Evolutionary conservation across 2,113 vertebrate species (phyloP).

Genomic region (Cochlearius cochlearius): DNA sequence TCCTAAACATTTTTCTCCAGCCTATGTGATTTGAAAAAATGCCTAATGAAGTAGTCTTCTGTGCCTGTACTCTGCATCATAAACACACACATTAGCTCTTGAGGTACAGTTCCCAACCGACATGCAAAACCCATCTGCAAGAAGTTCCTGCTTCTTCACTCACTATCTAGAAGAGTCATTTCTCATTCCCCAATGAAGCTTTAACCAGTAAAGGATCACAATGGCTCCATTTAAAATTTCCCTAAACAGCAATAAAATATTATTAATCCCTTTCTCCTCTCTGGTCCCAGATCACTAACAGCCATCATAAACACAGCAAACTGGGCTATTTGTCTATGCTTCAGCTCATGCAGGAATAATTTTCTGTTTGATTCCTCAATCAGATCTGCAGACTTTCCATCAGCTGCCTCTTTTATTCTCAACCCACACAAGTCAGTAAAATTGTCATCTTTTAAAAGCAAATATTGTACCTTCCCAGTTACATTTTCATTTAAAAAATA

Average conservation of each 20-base stretch:
- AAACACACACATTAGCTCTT: neutral
- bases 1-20: neutral
- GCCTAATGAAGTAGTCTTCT: neutral
- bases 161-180: neutral
- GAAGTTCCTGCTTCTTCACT: neutral
- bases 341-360: constrained; percentile 14
- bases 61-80: neutral
- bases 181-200: neutral
- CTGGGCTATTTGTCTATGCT: neutral
- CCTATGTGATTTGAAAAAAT: neutral
- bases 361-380: constrained; percentile 10
- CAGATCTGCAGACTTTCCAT: neutral
- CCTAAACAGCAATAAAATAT: constrained; percentile 21
- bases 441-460: constrained; percentile 38
- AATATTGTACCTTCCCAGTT: constrained; percentile 45
- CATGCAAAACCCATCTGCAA: neutral
- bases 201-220: neutral
- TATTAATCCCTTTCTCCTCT: constrained; percentile 26
- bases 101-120: neutral
- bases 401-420: constrained; percentile 29
- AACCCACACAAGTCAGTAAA: constrained; percentile 34
- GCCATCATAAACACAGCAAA: constrained; percentile 6
- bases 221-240: constrained; percentile 16
- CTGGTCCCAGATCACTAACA: constrained; percentile 4
- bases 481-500: constrained; percentile 55